Evolutionary conservation across 2,797 vertebrate species (phyloP), one percentile per base, ranked within the genome.

Genomic region (Jordanella pulchra): DNA sequence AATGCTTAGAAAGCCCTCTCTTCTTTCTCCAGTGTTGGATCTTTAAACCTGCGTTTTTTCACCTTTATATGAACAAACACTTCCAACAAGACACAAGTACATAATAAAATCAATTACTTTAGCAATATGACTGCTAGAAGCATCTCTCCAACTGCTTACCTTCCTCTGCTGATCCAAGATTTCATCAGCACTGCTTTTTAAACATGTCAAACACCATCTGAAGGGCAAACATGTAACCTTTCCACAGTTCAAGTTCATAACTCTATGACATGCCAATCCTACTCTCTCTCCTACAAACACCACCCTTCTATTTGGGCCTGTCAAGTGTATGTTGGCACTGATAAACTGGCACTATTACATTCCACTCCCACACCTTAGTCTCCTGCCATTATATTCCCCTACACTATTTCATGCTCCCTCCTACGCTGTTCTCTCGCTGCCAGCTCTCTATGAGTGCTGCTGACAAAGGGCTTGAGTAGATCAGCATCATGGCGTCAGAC

Each of bases 351-450:
- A 79, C 86, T 67, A 89, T 89, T 91, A 86, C 76, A 79, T 84
- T 90, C 83, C 74, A 83, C 90, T 90, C 90, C 89, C 82, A 89
- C 91, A 89, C 85, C 79, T 85, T 84, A 81, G 85, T 89, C 85
- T 76, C 42, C 71, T 61, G 87, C 84, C 84, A 90, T 92, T 91
- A 86, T 90, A 83, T 85, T 77, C 81, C 74, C 80, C 71, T 76
- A 53, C 72, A 67, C 79, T 83, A 89, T 92, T 91, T 91, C 86
- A 91, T 69, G 69, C 91, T 89, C 67, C 86, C 87, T 79, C 89
- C 89, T 85, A 90, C 90, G 79, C 64, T 82, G 75, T 81, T 84
- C 79, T 83, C 74, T 83, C 78, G 61, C 76, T 72, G 78, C 84
- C 67, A 78, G 78, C 10, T 55, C 15, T 55, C 76, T 75, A 64